These are phyloP conservation scores for Lepilemur septentrionalis DNA, from an alignment of 2,797 vertebrate genomes.

Conservation along the genomic window DNA sequence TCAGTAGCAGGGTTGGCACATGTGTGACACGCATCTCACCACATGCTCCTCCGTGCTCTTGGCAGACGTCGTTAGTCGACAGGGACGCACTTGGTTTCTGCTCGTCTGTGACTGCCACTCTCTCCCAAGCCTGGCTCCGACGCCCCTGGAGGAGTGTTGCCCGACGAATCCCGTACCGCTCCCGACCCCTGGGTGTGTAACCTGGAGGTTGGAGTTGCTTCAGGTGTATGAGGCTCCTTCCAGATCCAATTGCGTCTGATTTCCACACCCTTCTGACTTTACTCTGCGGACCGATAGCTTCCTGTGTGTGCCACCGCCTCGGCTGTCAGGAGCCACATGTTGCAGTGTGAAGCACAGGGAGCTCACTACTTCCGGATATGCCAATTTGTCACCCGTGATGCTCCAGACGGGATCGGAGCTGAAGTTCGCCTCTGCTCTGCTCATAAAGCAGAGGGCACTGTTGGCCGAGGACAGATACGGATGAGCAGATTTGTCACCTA, in stretches of 20 bases:
- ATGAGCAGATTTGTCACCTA: background rate
- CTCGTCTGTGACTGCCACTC: background rate
- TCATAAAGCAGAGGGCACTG: background rate
- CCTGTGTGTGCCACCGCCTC: background rate
- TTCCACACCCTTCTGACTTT: background rate
- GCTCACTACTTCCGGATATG: background rate
- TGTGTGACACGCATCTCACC: fast-evolving
- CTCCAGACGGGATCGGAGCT: background rate
- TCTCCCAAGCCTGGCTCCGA: background rate
- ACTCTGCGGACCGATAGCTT: background rate
- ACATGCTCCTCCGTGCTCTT: background rate
- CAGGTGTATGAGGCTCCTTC: background rate
- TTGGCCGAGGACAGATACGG: background rate
- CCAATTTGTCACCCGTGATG: background rate
- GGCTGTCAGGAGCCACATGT: background rate
- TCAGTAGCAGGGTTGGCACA: background rate
- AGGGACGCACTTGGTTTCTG: background rate
- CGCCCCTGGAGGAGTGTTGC: background rate
- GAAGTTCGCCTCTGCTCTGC: background rate
- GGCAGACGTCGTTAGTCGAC: background rate
- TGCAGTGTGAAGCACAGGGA: conserved; percentile 2
- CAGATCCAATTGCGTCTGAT: background rate
- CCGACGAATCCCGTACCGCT: background rate
- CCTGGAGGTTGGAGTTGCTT: background rate
- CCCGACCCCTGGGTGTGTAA: background rate